Percentiles rank a stretch among this genome's conserved stretches.
These are phyloP conservation scores for Ophion slaviceki DNA, from an alignment of 2,888 invertebrate species.

Conservation along the genomic window DNA sequence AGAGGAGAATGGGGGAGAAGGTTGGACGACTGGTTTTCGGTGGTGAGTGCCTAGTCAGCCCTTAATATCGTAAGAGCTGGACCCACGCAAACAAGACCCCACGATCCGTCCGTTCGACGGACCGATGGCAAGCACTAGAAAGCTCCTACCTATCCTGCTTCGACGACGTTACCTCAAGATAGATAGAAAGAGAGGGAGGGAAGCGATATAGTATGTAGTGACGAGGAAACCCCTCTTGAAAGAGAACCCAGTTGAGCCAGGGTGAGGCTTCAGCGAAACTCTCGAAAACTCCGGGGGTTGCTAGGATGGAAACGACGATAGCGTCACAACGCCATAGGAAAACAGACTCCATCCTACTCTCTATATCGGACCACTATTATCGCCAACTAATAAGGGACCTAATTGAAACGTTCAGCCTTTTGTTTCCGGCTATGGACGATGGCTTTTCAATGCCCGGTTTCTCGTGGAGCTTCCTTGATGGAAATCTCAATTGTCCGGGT, in stretches of 20 bases:
- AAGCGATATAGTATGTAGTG: slow-evolving; percentile 48
- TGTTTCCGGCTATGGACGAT: slow-evolving; percentile 68
- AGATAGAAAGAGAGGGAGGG: slow-evolving; percentile 20
- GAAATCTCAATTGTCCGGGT: slow-evolving; percentile 45
- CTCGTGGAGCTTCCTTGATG: slow-evolving; percentile 36
- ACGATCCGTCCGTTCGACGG: slow-evolving; percentile 66
- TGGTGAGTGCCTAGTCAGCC: slow-evolving; percentile 82
- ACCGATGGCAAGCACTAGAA: slow-evolving; percentile 80
- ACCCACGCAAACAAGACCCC: slow-evolving; percentile 81
- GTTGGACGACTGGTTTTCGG: slow-evolving; percentile 65
- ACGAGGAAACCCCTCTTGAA: slow-evolving; percentile 58
- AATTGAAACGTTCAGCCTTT: slow-evolving; percentile 82
- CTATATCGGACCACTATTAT: slow-evolving; percentile 77
- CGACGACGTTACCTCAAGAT: slow-evolving; percentile 26
- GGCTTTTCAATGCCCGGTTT: slow-evolving; percentile 56
- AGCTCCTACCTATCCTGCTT: slow-evolving; percentile 69
- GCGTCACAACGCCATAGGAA: slow-evolving; percentile 39
- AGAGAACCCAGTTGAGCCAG: slow-evolving; percentile 47
- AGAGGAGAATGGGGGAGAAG: slow-evolving; percentile 37
- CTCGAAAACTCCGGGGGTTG: slow-evolving; percentile 32
- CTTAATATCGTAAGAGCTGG: slow-evolving; percentile 83
- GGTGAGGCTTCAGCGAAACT: slow-evolving; percentile 52
- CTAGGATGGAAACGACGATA: slow-evolving; percentile 37
- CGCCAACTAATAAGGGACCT: slow-evolving; percentile 82
- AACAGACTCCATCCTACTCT: slow-evolving; percentile 46